Percentiles rank a stretch among this genome's conserved stretches.
phyloP scores from a whole-genome alignment of 2,888 invertebrate genomes.

The Macropis europaea region DNA sequence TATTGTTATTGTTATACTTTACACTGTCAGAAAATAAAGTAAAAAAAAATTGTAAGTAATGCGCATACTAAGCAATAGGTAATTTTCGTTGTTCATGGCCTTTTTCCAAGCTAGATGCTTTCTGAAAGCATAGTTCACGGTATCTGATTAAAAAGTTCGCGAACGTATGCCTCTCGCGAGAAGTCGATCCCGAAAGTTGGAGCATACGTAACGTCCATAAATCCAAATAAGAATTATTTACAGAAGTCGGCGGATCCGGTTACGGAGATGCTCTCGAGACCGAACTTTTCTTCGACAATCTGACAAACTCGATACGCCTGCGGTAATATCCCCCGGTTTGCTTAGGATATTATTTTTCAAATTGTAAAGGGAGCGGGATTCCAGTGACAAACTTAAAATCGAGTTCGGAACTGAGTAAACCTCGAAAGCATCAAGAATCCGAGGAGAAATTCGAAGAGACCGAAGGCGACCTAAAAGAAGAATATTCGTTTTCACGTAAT shows the following conservation, averaged over 20 bases:
- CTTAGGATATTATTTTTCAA: conserved; percentile 51
- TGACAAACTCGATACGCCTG: conserved; percentile 57
- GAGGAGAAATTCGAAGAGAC: background rate
- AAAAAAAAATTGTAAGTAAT: too few relatives aligned
- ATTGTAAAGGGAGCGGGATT: conserved; percentile 34
- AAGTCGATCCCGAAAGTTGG: conserved; percentile 59
- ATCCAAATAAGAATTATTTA: conserved; percentile 76
- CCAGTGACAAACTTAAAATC: conserved; percentile 49
- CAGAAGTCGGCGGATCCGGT: conserved; percentile 58
- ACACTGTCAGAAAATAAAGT: too few relatives aligned
- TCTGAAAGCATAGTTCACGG: background rate
- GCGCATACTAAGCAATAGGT: too few relatives aligned
- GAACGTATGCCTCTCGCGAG: conserved; percentile 25
- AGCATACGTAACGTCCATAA: conserved; percentile 64
- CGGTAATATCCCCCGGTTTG: conserved; percentile 51
- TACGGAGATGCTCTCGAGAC: conserved; percentile 49
- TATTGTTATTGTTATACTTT: too few relatives aligned
- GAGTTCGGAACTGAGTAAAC: conserved; percentile 40
- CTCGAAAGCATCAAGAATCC: conserved; percentile 7
- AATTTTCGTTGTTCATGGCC: background rate
- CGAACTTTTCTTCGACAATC: conserved; percentile 60
- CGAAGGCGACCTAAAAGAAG: background rate
- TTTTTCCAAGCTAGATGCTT: background rate
- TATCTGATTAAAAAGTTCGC: conserved; percentile 40
- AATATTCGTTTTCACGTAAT: background rate